phyloP scores from a whole-genome alignment of 2,888 invertebrate genomes.

The Prosopocoilus inquinatus region DNA sequence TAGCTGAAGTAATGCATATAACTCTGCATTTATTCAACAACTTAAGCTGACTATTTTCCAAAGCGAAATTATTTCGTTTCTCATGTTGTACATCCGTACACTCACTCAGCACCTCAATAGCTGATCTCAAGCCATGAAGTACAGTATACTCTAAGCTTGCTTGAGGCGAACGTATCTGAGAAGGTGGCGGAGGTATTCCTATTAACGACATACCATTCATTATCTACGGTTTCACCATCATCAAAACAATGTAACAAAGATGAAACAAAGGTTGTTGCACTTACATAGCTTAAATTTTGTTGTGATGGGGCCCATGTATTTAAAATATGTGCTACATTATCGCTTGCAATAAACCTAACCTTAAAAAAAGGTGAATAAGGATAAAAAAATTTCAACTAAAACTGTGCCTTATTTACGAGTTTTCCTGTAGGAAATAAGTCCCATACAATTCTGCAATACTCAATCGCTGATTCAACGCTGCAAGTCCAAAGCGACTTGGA shows the following conservation, averaged over 20 bases:
- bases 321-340: slow-evolving; percentile 78
- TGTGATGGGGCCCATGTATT: slow-evolving; percentile 82
- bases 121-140: slow-evolving; percentile 80
- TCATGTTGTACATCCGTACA: slow-evolving; percentile 73
- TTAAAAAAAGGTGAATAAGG: slow-evolving; percentile 49
- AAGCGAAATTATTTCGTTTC: slow-evolving; percentile 43
- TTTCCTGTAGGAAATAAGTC: slow-evolving; percentile 93
- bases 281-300: slow-evolving; percentile 84
- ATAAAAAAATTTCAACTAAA: slow-evolving; percentile 5
- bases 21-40: slow-evolving; percentile 69
- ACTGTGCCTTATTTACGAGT: slow-evolving; percentile 59
- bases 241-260: not conserved
- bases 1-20: slow-evolving; percentile 85
- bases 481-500: slow-evolving; percentile 96
- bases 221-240: slow-evolving; percentile 55
- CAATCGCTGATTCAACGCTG: slow-evolving; percentile 90
- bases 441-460: slow-evolving; percentile 95
- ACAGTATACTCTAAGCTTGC: slow-evolving; percentile 67
- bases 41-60: slow-evolving; percentile 48
- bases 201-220: slow-evolving; percentile 80
- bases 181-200: slow-evolving; percentile 67
- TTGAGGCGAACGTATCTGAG: slow-evolving; percentile 50
- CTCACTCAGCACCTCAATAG: slow-evolving; percentile 82
- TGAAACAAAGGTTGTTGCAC: slow-evolving; percentile 36
- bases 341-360: slow-evolving; percentile 85